Evolutionary conservation across 2,888 invertebrate species (phyloP).

Genomic region (Cheilosia pagana): DNA sequence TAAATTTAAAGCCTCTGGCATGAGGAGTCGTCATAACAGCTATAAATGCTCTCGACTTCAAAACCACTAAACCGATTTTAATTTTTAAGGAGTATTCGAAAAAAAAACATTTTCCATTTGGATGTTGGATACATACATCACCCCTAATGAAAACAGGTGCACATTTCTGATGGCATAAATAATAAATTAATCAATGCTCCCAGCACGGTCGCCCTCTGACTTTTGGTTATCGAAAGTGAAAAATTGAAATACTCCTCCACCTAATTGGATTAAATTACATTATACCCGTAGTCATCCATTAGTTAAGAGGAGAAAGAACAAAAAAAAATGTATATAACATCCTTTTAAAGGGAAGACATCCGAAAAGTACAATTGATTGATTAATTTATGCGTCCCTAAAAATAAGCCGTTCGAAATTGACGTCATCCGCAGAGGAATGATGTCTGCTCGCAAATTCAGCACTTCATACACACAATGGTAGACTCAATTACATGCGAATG

Average conservation of each 20-base stretch:
- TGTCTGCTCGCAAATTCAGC: not conserved
- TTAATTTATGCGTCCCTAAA: conserved; percentile 63
- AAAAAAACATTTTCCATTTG: too few relatives aligned
- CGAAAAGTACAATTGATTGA: conserved; percentile 63
- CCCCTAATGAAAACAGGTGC: not conserved
- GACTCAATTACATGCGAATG: conserved; percentile 64
- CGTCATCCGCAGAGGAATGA: conserved; percentile 44
- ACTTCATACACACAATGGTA: not conserved
- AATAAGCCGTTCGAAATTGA: conserved; percentile 61
- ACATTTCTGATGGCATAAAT: conserved; percentile 5
- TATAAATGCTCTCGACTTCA: too few relatives aligned
- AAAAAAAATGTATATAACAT: conserved; percentile 12
- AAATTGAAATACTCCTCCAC: conserved; percentile 44
- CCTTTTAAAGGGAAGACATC: not conserved
- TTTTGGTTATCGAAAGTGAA: conserved; percentile 39
- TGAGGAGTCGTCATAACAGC: too few relatives aligned
- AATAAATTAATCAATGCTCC: conserved; percentile 45
- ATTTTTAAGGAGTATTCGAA: too few relatives aligned
- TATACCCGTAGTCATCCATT: conserved; percentile 62
- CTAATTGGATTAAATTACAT: conserved; percentile 63
- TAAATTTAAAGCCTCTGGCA: too few relatives aligned
- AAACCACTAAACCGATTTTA: too few relatives aligned
- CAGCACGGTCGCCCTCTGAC: conserved; percentile 17
- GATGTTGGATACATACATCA: too few relatives aligned
- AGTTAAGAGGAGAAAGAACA: conserved; percentile 16